Base-by-base conservation (phyloP, 2,113 vertebrate species). In the Melanerpes aurifrons region DNA sequence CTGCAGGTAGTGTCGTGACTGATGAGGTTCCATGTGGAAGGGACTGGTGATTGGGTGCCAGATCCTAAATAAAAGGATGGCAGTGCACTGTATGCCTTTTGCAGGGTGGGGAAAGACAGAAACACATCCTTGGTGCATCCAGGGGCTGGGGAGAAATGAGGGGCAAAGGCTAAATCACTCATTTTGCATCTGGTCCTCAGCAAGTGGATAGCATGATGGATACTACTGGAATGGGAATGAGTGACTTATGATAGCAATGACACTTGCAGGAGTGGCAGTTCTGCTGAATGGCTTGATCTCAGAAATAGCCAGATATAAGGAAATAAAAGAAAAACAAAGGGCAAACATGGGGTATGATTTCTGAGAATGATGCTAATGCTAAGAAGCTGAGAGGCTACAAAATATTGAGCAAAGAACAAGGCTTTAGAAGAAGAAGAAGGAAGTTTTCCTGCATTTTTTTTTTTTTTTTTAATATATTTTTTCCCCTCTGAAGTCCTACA, bases 231-330 rank as follows among this genome's bases (percentile, higher is more conserved):
- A 35, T 2, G 47, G n/a, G 64, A 21, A 48, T 25, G 5, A 10
- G 13, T 5, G n/a, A 50, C 29, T 28, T 1, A 1, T 13, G 17
- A 22, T 3, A 5, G 26, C 8, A 66, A 5, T 7, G 15, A 31
- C 68, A 58, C n/a, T 58, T 24, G 7, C 68, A 53, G 25, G 56
- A 68, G 40, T 0, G 5, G 50, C 58, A 64, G 50, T 53, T 13
- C 50, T 53, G 50, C 50, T 48, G 45, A 15, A 21, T 0, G 6
- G 56, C 20, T 40, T 13, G 25, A 17, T 54, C 31, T 28, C 56
- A 69, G 48, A 62, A 47, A 74, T 7, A 47, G 21, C 57, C 54
- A 45, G 37, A 31, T 9, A 18, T 14, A 22, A 66, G 31, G n/a
- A 62, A 21, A 68, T 25, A 53, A 53, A 25, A 53, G 50, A 53